Base-by-base conservation (phyloP, 2,113 vertebrate genomes). In the Cathartes aura region DNA sequence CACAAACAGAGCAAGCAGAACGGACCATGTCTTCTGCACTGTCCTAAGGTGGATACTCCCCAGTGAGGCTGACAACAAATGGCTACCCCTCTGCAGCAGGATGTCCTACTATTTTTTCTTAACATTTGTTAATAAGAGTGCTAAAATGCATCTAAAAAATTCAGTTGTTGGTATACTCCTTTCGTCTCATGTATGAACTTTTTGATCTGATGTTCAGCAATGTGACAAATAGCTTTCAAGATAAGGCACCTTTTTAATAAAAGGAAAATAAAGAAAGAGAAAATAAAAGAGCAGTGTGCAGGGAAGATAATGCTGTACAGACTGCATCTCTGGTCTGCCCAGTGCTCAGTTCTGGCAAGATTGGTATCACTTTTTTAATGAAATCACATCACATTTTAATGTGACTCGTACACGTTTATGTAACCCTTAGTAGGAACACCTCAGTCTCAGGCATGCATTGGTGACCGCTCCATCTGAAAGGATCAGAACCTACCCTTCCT, bases 191-290 rank as follows among this genome's bases (percentile, higher is more conserved):
- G 42, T 89, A 32, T 70, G 76, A 89, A 89, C 59, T 87, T 89
- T 81, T 34, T 68, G 62, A 87, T 70, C 55, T 19, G 55, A 55
- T 81, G 67, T 70, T 90, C 63, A 71, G 76, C 52, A 66, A 29
- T 36, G 76, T 93, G 89, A 94, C 67, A 78, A 87, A 74, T 12
- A 71, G 42, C 72, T 96, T 91, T 91, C 63, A 84, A 93, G 97
- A 91, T 87, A 89, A 95, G 63, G 40, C 38, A 78, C 42, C 50
- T 87, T 78, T 88, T 71, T 55, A 94, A 95, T 91, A 89, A 93
- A 71, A 71, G 56, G 60, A 78, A 94, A 96, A 89, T 26, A 83
- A 1, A 93, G 52, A 43, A 72, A 70, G 60, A 85, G 63, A 89
- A 94, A 86, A 91, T n/a, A 48, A 42, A 74, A 87, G 55, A 74